Evolutionary conservation across 2,888 invertebrate genomes (phyloP).

Genomic region (Glomeris marginata): DNA sequence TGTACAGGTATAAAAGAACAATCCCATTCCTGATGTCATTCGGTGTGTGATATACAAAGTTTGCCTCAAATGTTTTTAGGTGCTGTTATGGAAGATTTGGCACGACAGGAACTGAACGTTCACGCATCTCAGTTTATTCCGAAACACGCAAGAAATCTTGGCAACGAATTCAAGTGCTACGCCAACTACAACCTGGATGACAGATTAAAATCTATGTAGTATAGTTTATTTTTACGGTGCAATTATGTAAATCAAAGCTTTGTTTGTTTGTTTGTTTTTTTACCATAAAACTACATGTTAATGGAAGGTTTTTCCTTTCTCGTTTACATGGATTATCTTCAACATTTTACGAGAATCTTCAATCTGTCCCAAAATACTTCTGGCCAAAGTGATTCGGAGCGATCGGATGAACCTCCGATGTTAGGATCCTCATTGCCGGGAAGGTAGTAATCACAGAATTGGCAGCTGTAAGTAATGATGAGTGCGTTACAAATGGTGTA

Average conservation of each 20-base stretch:
- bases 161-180: constrained; percentile 83
- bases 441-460: constrained; percentile 68
- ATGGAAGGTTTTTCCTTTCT: no score
- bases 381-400: constrained; percentile 97
- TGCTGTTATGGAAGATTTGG: constrained; percentile 57
- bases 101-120: constrained; percentile 45
- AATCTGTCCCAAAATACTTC: constrained; percentile 98
- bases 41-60: neutral
- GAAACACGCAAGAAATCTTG: constrained; percentile 71
- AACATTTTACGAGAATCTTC: constrained; percentile 14
- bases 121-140: constrained; percentile 57
- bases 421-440: constrained; percentile 80
- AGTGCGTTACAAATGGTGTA: neutral
- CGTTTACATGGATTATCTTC: no score
- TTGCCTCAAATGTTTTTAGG: constrained; percentile 36
- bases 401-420: constrained; percentile 85
- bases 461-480: constrained; percentile 44
- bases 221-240: no score
- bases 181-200: constrained; percentile 64
- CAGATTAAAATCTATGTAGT: neutral
- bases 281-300: no score
- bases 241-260: no score
- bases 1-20: constrained; percentile 48
- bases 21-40: neutral
- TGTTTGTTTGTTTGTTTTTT: no score